A percentile compares a stretch with the other conserved stretches of the same genome.
phyloP scores from a whole-genome alignment of 1,140 invertebrate genomes.

The Drosophila pseudoananassae region DNA sequence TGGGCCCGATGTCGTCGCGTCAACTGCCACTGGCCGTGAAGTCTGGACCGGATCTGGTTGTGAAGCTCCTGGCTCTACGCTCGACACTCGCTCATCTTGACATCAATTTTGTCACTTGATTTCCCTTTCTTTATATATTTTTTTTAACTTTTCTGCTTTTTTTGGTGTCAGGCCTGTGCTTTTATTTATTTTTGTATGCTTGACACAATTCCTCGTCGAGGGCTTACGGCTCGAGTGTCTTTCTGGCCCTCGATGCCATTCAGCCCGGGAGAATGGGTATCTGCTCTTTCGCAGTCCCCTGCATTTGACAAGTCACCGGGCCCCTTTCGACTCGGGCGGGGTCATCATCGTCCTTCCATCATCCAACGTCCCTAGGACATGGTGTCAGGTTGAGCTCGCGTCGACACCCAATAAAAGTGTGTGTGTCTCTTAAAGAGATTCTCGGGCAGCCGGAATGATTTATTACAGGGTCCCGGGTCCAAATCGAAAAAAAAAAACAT shows the following conservation, averaged over 20 bases:
- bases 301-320: constrained; percentile 23
- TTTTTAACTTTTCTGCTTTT: constrained; percentile 19
- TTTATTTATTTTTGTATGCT: constrained; percentile 73
- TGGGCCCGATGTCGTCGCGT: constrained; percentile 28
- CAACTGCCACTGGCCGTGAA: constrained; percentile 61
- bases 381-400: constrained; percentile 19
- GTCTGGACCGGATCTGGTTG: constrained; percentile 24
- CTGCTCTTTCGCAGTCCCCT: constrained; percentile 68
- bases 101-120: constrained; percentile 78
- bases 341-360: constrained; percentile 29
- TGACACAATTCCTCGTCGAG: constrained; percentile 73
- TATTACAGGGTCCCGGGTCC: not conserved
- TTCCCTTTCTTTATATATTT: constrained; percentile 38
- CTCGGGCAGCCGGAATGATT: constrained; percentile 12
- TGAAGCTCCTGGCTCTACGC: constrained; percentile 20
- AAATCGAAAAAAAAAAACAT: not conserved
- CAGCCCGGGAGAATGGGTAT: constrained; percentile 30
- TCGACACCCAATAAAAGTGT: constrained; percentile 18
- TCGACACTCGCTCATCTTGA: constrained; percentile 64
- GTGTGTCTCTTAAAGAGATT: constrained; percentile 4
- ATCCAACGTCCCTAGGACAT: constrained; percentile 13
- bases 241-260: constrained; percentile 66
- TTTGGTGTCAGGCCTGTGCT: constrained; percentile 12
- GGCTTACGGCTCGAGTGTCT: constrained; percentile 61
- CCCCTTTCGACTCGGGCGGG: not conserved